phyloP scores from a whole-genome alignment of 2,113 vertebrate species.

The Thunnus maccoyii region DNA sequence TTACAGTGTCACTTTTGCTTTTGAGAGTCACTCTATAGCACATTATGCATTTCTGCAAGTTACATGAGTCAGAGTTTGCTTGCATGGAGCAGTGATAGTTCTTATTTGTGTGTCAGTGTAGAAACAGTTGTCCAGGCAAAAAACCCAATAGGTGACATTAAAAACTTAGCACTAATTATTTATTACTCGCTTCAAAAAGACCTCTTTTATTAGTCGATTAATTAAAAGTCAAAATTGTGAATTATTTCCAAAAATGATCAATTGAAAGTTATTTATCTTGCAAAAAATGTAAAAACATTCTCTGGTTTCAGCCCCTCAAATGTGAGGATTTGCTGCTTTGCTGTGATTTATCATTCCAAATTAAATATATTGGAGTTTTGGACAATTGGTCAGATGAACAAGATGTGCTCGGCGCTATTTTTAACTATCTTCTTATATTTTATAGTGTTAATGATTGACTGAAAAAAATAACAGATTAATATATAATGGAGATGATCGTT shows the following conservation, averaged over 20 bases:
- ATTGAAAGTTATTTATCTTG: not conserved
- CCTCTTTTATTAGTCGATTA: not conserved
- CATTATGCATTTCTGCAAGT: not conserved
- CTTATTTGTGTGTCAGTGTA: not conserved
- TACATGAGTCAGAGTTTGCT: not conserved
- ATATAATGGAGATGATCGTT: not conserved
- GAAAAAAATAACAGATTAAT: not conserved
- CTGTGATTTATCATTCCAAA: not conserved
- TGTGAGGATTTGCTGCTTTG: not conserved
- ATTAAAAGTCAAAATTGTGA: too few species aligned
- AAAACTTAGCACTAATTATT: too few species aligned
- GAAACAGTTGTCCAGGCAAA: not conserved
- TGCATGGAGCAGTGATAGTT: not conserved
- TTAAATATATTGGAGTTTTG: not conserved
- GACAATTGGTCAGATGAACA: not conserved
- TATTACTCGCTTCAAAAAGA: not conserved
- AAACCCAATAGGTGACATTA: not conserved
- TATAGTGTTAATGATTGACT: not conserved
- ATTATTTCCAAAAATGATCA: too few species aligned
- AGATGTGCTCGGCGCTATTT: not conserved
- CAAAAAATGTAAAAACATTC: not conserved
- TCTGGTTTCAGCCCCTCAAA: not conserved
- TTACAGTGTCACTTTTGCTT: not conserved
- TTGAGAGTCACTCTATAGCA: not conserved
- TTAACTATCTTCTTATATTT: not conserved